A percentile compares a stretch with the other conserved stretches of the same genome.
Conservation (phyloP, 35 echinoderm and acorn worm species). For the Patiria miniata region DNA sequence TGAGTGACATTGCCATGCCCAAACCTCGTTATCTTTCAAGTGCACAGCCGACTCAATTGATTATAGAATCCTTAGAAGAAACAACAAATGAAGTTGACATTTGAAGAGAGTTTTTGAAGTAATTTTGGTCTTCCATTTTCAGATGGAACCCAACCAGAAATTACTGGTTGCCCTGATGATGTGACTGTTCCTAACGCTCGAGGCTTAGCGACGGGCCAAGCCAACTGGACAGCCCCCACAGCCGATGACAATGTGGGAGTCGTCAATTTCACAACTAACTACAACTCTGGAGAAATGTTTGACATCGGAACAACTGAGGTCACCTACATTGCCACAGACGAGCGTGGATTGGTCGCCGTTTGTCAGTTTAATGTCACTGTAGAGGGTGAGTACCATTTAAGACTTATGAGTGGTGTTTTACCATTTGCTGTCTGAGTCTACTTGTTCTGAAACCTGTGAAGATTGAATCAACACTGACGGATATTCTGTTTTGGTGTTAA, state of each 20-base stretch:
- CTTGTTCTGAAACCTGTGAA: too few species aligned
- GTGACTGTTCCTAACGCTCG: background rate
- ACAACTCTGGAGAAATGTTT: background rate
- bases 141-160: background rate
- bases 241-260: constrained; percentile 34
- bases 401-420: too few species aligned
- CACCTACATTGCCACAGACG: constrained; percentile 31
- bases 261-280: constrained; percentile 13
- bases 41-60: too few species aligned
- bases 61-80: too few species aligned
- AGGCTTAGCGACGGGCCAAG: constrained; percentile 15
- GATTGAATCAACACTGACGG: too few species aligned
- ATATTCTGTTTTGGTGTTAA: too few species aligned
- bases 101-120: too few species aligned
- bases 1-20: too few species aligned
- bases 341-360: background rate
- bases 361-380: constrained; percentile 23
- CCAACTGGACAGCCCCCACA: constrained; percentile 20
- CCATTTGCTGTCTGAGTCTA: too few species aligned
- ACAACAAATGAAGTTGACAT: too few species aligned
- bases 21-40: too few species aligned
- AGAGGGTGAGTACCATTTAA: background rate
- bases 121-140: too few species aligned
- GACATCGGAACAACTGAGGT: constrained; percentile 16
- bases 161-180: background rate